Percentiles rank a stretch among this genome's conserved stretches.
Evolutionary conservation across 2,113 vertebrate genomes (phyloP).

Genomic region (Sitta europaea): DNA sequence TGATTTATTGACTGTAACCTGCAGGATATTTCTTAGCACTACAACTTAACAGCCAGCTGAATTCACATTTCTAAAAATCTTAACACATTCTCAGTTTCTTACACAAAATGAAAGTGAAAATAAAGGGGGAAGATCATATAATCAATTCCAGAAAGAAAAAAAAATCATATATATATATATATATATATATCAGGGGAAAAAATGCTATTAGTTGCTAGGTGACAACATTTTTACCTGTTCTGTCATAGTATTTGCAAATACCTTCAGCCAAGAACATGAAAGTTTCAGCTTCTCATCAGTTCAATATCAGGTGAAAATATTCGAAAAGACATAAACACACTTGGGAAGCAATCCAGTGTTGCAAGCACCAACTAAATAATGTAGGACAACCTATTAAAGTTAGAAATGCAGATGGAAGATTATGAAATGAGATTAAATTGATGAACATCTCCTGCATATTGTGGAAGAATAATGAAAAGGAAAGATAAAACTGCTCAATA

Average conservation of each 20-base stretch:
- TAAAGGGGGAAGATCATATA: not conserved
- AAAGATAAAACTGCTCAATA: not conserved
- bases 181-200: not conserved
- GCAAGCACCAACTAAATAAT: not conserved
- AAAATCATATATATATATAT: not conserved
- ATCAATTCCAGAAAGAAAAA: not conserved
- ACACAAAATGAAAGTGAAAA: not conserved
- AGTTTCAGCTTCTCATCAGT: conserved; percentile 3
- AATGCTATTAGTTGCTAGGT: conserved; percentile 44
- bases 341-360: not conserved
- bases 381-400: not conserved
- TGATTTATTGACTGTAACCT: not conserved
- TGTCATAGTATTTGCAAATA: conserved; percentile 39
- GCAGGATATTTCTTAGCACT: not conserved
- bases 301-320: not conserved
- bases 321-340: not conserved
- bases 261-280: not conserved
- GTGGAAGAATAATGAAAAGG: not conserved
- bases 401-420: not conserved
- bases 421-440: not conserved
- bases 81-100: not conserved
- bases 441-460: not conserved
- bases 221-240: conserved; percentile 11
- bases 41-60: not conserved
- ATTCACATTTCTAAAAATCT: not conserved